Base-by-base conservation (phyloP, 1,140 invertebrate genomes). In the Drosophila repletoides region DNA sequence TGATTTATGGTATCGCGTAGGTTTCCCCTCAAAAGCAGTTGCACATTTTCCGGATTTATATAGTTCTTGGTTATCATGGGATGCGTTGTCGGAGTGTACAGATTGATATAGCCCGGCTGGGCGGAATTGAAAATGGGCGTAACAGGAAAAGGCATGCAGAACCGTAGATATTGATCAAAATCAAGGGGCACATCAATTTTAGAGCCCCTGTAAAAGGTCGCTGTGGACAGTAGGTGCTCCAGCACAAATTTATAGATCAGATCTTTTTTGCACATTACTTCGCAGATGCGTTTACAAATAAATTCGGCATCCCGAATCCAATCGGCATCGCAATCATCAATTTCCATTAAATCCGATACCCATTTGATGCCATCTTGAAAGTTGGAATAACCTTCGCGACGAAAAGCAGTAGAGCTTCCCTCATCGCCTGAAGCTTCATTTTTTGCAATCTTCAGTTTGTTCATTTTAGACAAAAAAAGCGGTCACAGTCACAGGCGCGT, bases 151-250 rank as follows among this genome's bases (percentile, higher is more conserved):
- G 74, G 74, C 72, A 76, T 48, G 0, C 48, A n/a, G 10, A 76
- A 76, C 29, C 73, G 67, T 2, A 76, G 24, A 34, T 76, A 76
- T 15, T 76, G 74, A n/a, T 76, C 74, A 33, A 76, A 76, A 17
- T 72, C 51, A 4, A 76, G 14, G 0, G 74, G 74, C 7, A 76
- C 64, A 29, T 76, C 74, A 2, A 72, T 76, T 9, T 76, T 76
- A 15, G 73, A 72, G 3, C 74, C 74, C 1, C 74, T 21, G 15
- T 76, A 76, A 15, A 76, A 76, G 5, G 74, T 76, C 2, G 74
- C 74, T 0, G 74, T 76, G 51, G 55, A 10, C 5, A 76, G 33
- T 3, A 76, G 40, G 5, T 76, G 22, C 14, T 67, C 19, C 29
- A 76, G 31, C 28, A 76, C 31, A 7, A 33, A 76, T 3, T 72